Base-by-base conservation (phyloP, 2,888 invertebrate genomes). In the Tribolium freemani region DNA sequence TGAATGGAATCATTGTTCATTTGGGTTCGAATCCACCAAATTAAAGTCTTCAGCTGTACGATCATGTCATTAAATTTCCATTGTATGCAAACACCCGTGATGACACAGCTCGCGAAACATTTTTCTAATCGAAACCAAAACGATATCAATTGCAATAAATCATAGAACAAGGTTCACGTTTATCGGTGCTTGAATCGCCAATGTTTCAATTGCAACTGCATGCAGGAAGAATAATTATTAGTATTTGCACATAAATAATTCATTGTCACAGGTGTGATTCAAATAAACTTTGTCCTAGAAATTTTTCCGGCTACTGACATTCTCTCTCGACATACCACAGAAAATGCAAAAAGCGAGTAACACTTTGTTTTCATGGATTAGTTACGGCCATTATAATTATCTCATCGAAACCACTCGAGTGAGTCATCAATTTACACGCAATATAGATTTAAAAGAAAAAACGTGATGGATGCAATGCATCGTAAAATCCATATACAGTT, bases 371-470 rank as follows among this genome's bases (percentile, higher is more conserved):
- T n/a, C 38, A 38, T 38, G 38, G 44, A 21, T 44, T 60, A 20
- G 21, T 45, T 26, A 11, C 10, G 38, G 56, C 31, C 56, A 26
- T 48, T 45, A 11, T 48, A 56, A 67, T 68, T 57, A 57, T 68
- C 48, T 57, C 68, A 67, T 57, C 26, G 67, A 57, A 56, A 13
- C 10, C 68, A 57, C 57, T 68, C 57, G 57, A 38, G 21, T 68
- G 48, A 67, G 45, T 56, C 56, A 56, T 50, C 57, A 38, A 38
- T 56, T 26, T 56, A 31, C 6, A 38, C 8, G 46, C 50, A 38
- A 51, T 31, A 10, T 20, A 54, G 16, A 38, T 31, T 31, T 31
- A 9, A 31, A 31, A 31, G n/a, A 38, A 38, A 38, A 8, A n/a
- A 38, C 38, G 38, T 38, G 38, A 38, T 38, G 8, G 38, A 38